Percentiles rank a stretch among this genome's conserved stretches.
Conservation (phyloP, 1,140 invertebrate species). For the Alviniconcha marisindica region DNA sequence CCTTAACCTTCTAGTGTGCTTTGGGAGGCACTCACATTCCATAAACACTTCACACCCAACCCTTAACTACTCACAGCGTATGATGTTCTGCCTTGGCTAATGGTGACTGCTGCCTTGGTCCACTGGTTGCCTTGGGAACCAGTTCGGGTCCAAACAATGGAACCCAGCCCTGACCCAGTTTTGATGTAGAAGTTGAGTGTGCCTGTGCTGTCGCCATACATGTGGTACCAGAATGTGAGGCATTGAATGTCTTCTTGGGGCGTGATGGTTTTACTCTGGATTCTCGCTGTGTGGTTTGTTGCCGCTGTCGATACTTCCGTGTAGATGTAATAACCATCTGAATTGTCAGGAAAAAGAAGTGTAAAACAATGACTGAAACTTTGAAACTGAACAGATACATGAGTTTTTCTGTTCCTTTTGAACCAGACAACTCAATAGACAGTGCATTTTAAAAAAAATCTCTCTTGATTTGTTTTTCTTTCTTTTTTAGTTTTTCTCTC, state of each 20-base stretch:
- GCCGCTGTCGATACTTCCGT: conserved; percentile 48
- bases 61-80: conserved; percentile 30
- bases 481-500: too few species aligned
- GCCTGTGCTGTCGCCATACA: conserved; percentile 69
- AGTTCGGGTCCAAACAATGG: conserved; percentile 61
- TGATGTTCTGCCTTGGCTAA: conserved; percentile 41
- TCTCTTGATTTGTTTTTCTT: too few species aligned
- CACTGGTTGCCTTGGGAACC: conserved; percentile 71
- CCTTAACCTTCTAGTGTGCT: too few species aligned
- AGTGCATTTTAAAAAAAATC: too few species aligned
- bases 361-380: background rate
- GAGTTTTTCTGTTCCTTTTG: too few species aligned
- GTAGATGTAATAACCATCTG: conserved; percentile 62
- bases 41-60: too few species aligned
- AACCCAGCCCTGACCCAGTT: conserved; percentile 48
- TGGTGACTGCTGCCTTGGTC: conserved; percentile 62
- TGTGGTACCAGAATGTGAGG: conserved; percentile 73
- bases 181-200: conserved; percentile 61
- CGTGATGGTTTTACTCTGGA: conserved; percentile 39
- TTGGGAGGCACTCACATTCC: too few species aligned
- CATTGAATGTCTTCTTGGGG: conserved; percentile 57
- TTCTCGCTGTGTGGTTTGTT: conserved; percentile 32
- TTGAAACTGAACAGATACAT: too few species aligned
- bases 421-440: too few species aligned
- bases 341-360: background rate